Conservation (phyloP, 2,113 vertebrate genomes). For the Ascaphus truei region DNA sequence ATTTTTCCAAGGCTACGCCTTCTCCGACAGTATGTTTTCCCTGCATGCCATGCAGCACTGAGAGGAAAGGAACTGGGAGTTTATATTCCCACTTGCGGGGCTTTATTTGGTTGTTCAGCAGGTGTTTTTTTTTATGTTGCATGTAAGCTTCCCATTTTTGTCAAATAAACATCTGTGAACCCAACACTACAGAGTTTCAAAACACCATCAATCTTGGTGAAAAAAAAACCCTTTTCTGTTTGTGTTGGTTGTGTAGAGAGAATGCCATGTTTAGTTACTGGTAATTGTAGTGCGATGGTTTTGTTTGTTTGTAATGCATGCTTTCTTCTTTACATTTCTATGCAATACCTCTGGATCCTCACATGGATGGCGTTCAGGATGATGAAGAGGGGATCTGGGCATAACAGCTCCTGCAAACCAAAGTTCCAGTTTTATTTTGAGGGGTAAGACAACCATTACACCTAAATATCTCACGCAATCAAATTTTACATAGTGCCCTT, state of each 20-base stretch:
- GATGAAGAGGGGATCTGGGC: conserved; percentile 99
- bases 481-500: too few species aligned
- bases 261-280: conserved; percentile 37
- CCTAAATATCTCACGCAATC: too few species aligned
- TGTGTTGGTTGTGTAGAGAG: conserved; percentile 40
- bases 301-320: conserved; percentile 36
- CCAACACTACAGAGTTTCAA: conserved; percentile 53
- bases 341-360: conserved; percentile 55
- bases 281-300: conserved; percentile 37
- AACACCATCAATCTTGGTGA: conserved; percentile 22
- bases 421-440: conserved; percentile 91
- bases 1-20: conserved; percentile 8
- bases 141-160: conserved; percentile 20
- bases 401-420: conserved; percentile 85
- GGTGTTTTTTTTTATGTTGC: conserved; percentile 35
- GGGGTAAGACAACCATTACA: conserved; percentile 84
- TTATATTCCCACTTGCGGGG: conserved; percentile 40
- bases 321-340: conserved; percentile 65
- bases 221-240: neutral
- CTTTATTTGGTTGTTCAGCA: conserved; percentile 45
- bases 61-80: neutral
- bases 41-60: neutral
- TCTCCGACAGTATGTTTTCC: neutral
- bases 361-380: conserved; percentile 72
- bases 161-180: conserved; percentile 54